Conservation (phyloP, 2,797 vertebrate genomes). For the Denticeps clupeoides region DNA sequence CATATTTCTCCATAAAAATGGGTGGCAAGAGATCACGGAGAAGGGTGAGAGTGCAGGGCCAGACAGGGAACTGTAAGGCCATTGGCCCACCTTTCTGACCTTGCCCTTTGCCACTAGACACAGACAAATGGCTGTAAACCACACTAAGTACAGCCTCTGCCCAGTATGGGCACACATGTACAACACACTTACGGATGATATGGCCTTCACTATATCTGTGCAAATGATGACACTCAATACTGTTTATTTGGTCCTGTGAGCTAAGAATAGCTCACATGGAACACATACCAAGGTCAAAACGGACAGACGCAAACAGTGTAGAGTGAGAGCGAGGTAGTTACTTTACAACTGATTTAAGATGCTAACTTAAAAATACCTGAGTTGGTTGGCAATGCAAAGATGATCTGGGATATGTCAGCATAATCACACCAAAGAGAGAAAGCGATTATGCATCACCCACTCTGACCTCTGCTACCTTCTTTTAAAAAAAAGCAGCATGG, state of each 20-base stretch:
- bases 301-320: too few relatives aligned
- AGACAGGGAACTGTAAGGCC: too few relatives aligned
- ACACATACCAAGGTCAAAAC: too few relatives aligned
- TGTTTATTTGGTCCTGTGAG: conserved; percentile 25
- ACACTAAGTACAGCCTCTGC: conserved; percentile 22
- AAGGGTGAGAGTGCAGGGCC: too few relatives aligned
- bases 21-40: too few relatives aligned
- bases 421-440: not conserved
- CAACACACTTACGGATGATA: conserved; percentile 28
- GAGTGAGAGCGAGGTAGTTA: not conserved
- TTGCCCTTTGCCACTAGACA: too few relatives aligned
- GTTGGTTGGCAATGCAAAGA: too few relatives aligned
- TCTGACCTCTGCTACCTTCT: too few relatives aligned
- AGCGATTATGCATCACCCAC: not conserved
- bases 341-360: too few relatives aligned
- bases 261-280: not conserved
- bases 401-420: not conserved
- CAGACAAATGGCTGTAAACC: conserved; percentile 18
- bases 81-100: too few relatives aligned
- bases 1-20: too few relatives aligned
- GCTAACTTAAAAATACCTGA: too few relatives aligned
- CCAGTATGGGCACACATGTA: conserved; percentile 30
- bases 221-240: conserved; percentile 33
- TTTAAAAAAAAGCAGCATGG: not conserved
- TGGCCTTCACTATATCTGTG: conserved; percentile 24